These are phyloP conservation scores for Tiaroga cobitis DNA, from an alignment of 2,797 vertebrate species.

Conservation along the genomic window DNA sequence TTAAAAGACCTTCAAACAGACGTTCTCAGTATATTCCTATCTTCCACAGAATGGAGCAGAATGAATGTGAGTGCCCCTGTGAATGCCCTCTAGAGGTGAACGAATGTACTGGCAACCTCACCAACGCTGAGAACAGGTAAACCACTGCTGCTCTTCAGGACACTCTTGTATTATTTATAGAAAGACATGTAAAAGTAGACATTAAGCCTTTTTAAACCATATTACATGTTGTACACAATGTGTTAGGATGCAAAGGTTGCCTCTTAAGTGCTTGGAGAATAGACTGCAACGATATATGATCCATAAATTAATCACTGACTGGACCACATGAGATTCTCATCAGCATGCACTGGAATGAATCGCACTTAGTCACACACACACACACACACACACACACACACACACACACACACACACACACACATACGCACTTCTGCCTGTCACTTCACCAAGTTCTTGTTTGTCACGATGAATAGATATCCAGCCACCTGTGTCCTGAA, in stretches of 20 bases:
- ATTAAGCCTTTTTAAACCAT: not conserved
- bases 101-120: slow-evolving; percentile 97
- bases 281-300: not conserved
- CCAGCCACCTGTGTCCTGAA: slow-evolving; percentile 44
- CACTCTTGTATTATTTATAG: not conserved
- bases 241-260: not conserved
- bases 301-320: slow-evolving; percentile 7
- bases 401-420: not conserved
- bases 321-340: slow-evolving; percentile 35
- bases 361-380: slow-evolving; percentile 27
- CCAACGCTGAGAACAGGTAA: slow-evolving; percentile 94
- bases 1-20: not conserved
- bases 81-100: slow-evolving; percentile 99
- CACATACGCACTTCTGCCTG: slow-evolving; percentile 20
- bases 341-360: slow-evolving; percentile 27
- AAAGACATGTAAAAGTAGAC: not conserved
- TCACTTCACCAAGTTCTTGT: slow-evolving; percentile 49
- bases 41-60: slow-evolving; percentile 93
- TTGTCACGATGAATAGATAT: slow-evolving; percentile 57
- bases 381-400: not conserved
- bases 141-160: slow-evolving; percentile 32
- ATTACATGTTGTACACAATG: not conserved
- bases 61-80: slow-evolving; percentile 97
- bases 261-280: slow-evolving; percentile 13
- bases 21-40: not conserved